Conservation (phyloP, 2,797 vertebrate genomes). For the Hyperoplus immaculatus region DNA sequence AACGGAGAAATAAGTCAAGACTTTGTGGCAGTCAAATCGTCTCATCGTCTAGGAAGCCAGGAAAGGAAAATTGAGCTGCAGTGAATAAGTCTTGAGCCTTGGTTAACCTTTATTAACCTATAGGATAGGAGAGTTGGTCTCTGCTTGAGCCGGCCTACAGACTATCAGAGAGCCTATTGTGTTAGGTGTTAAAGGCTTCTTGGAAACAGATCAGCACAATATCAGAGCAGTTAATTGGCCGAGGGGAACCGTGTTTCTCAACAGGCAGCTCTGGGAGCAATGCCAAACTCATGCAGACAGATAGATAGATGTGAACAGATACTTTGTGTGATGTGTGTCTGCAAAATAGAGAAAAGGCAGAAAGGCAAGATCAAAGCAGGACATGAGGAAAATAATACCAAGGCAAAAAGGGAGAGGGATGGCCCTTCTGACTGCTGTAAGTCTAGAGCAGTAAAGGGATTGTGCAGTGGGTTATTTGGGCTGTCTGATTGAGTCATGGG, state of each 20-base stretch:
- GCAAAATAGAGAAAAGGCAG: constrained; percentile 6
- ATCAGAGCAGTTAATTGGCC: constrained; percentile 51
- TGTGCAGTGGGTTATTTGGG: constrained; percentile 23
- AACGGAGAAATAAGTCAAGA: background rate
- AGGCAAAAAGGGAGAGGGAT: background rate
- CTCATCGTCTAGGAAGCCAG: background rate
- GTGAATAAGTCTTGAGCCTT: background rate
- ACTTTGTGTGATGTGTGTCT: constrained; percentile 16
- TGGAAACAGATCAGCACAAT: constrained; percentile 47
- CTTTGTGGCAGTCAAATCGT: background rate
- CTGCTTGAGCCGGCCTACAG: constrained; percentile 14
- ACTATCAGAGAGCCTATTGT: constrained; percentile 22
- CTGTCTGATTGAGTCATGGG: constrained; percentile 14
- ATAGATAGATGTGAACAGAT: constrained; percentile 6
- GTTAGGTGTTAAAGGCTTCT: constrained; percentile 36
- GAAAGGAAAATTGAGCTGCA: background rate
- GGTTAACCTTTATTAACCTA: constrained; percentile 43
- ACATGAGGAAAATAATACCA: background rate
- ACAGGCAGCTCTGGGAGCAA: constrained; percentile 8
- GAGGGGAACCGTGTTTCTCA: constrained; percentile 41
- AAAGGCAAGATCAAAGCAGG: constrained; percentile 15
- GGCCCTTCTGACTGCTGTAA: background rate
- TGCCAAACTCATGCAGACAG: constrained; percentile 9
- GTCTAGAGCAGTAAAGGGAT: constrained; percentile 6
- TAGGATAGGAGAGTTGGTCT: constrained; percentile 15